Base-by-base conservation (phyloP, 37 sponge, comb jelly and placozoan species). In the Tethya wilhelma region DNA sequence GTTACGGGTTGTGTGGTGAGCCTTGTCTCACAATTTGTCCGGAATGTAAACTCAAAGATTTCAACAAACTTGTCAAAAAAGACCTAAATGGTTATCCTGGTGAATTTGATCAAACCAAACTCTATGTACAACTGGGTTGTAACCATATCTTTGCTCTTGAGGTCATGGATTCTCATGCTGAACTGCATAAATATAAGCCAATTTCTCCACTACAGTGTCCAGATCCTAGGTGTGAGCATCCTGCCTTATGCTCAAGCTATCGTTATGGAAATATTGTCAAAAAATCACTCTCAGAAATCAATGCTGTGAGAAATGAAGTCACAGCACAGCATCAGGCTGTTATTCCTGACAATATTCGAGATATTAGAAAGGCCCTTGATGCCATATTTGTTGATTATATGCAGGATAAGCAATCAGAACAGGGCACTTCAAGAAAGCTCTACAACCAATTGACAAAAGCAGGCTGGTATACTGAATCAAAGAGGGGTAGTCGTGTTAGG, bases 1-100 rank as follows among this genome's bases (percentile, higher is more conserved):
- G 94, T 68, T 42, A 41, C 66, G 87, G 87, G 22, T 39, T 93
- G 23, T 93, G 93, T 82, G 93, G 93, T 39, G 93, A 93, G 59
- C 49, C 64, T 34, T 93, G 93, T 60, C 67, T 84, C 30, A 74
- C 56, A 14, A 41, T 90, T 4, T 93, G 94, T 55, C 65, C 63
- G 9, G 40, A 71, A 20, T 93, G 94, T 39, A 26, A 79, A 26
- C 58, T 28, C 5, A 40, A 69, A 7, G 75, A 74, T 34, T 86
- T 86, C 28, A 67, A 41, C 29, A 66, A 58, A 34, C 37, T 34
- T 20, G 40, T 71, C 19, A 64, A 70, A 28, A n/a, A n/a, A n/a
- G n/a, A n/a, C n/a, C 53, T 49, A 49, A 19, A 9, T 19, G 14
- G 14, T 49, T 74, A 38, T 9, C 41, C 63, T n/a, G 41, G 9